Conservation (phyloP, 2,797 vertebrate species). For the Discoglossus pictus region DNA sequence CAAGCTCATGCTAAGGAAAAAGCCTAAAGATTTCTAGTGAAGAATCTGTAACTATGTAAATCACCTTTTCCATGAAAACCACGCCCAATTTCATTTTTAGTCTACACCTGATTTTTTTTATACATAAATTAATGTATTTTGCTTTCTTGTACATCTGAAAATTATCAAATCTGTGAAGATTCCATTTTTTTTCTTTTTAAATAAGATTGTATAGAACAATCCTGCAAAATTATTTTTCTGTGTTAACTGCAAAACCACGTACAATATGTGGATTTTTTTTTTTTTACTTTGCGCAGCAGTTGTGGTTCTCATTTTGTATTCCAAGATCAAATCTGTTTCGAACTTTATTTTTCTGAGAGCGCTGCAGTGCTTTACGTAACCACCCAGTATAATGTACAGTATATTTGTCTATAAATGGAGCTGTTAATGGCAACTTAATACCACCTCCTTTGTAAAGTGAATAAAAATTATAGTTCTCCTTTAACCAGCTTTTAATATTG, state of each 20-base stretch:
- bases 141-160: slow-evolving; percentile 61
- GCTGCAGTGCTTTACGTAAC: slow-evolving; percentile 61
- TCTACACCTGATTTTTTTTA: slow-evolving; percentile 57
- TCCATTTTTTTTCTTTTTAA: slow-evolving; percentile 52
- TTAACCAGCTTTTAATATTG: slow-evolving; percentile 51
- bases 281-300: slow-evolving; percentile 57
- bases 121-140: slow-evolving; percentile 61
- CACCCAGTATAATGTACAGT: slow-evolving; percentile 73
- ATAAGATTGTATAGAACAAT: slow-evolving; percentile 57
- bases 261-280: slow-evolving; percentile 51
- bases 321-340: slow-evolving; percentile 43
- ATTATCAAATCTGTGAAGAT: slow-evolving; percentile 55
- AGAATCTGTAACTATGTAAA: no score
- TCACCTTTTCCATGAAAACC: neutral
- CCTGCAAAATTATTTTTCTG: slow-evolving; percentile 63
- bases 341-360: slow-evolving; percentile 59
- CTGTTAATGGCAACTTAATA: slow-evolving; percentile 73
- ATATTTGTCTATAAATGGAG: slow-evolving; percentile 78
- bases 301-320: slow-evolving; percentile 33
- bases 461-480: slow-evolving; percentile 80
- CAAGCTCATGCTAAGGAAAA: no score
- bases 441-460: slow-evolving; percentile 80
- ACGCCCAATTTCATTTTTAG: slow-evolving; percentile 17
- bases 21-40: no score
- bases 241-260: slow-evolving; percentile 54